Conservation (phyloP, 2,888 invertebrate genomes). For the Rhopalosiphum nymphaeae region DNA sequence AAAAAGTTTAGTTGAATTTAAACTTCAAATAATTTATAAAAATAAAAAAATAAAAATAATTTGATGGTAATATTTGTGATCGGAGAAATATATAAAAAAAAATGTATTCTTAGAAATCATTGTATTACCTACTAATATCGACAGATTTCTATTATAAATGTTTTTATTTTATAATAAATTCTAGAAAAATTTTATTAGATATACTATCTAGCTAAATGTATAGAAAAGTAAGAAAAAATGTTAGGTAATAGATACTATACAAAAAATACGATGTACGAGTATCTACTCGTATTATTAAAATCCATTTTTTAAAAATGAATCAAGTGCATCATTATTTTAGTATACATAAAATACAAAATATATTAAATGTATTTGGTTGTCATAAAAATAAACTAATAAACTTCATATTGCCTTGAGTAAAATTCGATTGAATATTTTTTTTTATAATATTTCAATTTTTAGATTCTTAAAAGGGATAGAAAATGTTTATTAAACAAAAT, state of each 20-base stretch:
- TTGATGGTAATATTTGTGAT: neutral
- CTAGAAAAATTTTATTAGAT: neutral
- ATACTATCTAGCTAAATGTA: neutral
- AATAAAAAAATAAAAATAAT: neutral
- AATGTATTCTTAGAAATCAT: neutral
- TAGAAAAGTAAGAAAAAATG: neutral
- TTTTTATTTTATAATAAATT: neutral
- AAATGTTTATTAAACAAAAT: neutral
- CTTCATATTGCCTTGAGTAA: neutral
- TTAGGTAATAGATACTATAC: neutral
- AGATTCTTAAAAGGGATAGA: neutral
- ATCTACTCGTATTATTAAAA: neutral
- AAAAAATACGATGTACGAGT: neutral
- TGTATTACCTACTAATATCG: neutral
- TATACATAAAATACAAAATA: neutral
- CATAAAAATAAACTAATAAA: neutral
- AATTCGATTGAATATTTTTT: slow-evolving; percentile 31
- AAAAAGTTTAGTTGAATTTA: neutral
- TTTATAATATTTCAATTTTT: neutral
- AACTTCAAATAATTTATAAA: neutral
- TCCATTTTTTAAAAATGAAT: neutral
- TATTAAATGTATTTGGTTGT: neutral
- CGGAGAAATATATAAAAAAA: neutral
- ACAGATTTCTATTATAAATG: neutral
- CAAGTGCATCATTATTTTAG: neutral